Evolutionary conservation across 1,140 invertebrate species (phyloP).

Genomic region (Whitmania pigra): DNA sequence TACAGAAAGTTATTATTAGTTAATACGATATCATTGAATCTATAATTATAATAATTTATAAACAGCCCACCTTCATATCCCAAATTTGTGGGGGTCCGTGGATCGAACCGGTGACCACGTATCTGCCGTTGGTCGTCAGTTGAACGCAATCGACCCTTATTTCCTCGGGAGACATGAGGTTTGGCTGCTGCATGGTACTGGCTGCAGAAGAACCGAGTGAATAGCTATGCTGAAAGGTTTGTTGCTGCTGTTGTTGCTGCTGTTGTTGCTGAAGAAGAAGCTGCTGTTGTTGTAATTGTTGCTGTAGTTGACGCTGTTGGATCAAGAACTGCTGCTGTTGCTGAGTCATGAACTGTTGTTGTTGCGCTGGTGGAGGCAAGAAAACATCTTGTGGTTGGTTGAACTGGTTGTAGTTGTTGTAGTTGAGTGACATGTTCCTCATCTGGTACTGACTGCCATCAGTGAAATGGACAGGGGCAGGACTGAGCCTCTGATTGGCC

Average conservation of each 20-base stretch:
- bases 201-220: not conserved
- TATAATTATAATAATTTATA: no score
- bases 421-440: conserved; percentile 19
- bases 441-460: conserved; percentile 18
- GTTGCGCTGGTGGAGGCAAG: no score
- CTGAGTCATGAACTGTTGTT: conserved; percentile 7
- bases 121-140: conserved; percentile 36
- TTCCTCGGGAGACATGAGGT: conserved; percentile 31
- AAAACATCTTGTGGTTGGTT: conserved; percentile 10
- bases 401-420: conserved; percentile 16
- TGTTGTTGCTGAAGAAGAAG: conserved; percentile 6
- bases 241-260: not conserved
- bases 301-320: not conserved
- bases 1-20: not conserved
- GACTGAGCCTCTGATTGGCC: not conserved
- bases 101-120: conserved; percentile 40
- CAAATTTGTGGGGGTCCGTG: conserved; percentile 42
- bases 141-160: conserved; percentile 40
- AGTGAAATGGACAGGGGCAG: conserved; percentile 10
- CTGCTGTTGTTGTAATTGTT: conserved; percentile 3
- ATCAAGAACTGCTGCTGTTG: not conserved
- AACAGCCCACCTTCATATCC: conserved; percentile 38
- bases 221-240: not conserved
- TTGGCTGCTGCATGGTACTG: not conserved
- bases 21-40: no score